Evolutionary conservation across 2,113 vertebrate genomes (phyloP), one percentile per base, ranked within the genome.

Genomic region (Hiodon tergisus): DNA sequence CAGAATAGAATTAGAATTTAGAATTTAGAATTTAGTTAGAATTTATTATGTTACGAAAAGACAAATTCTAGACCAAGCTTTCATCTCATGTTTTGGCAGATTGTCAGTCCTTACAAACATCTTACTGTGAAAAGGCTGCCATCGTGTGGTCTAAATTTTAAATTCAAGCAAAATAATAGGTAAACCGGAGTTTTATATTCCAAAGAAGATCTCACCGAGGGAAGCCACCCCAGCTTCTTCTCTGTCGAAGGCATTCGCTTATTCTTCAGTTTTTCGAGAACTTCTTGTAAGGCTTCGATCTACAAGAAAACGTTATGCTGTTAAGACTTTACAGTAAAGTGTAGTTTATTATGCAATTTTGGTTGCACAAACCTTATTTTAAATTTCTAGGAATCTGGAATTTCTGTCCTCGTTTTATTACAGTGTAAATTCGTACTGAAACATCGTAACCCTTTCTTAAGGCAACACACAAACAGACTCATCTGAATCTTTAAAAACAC

Each of bases 141-240:
- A 65, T 65, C 9, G 3, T 31, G 62, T 9, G 66, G 31, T 31
- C 31, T 31, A 31, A 31, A 31, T 31, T 31, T 31, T 31, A 31
- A 31, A 31, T 31, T 31, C 31, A 31, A 31, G 31, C 5, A 53
- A 14, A 69, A 69, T 17, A 16, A 8, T 14, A 59, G 46, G 46
- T 72, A 17, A 7, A 66, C 10, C 63, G 0, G 50, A 10, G 50
- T 9, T 47, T 48, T 46, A 0, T 31, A 5, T 3, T 60, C 4
- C 14, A 3, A 31, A 13, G 31, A 31, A 10, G 66, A 4, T 31
- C 87, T 53, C 85, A 93, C 93, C 78, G 69, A 80, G 6, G 90
- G 88, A 16, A 92, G 84, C 88, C 89, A 88, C 80, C 92, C 89
- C 47, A 91, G 84, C 68, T 93, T 90, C 78, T 93, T 94, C 87